phyloP scores from a whole-genome alignment of 2,113 vertebrate species.

The Leucoraja erinaceus region DNA sequence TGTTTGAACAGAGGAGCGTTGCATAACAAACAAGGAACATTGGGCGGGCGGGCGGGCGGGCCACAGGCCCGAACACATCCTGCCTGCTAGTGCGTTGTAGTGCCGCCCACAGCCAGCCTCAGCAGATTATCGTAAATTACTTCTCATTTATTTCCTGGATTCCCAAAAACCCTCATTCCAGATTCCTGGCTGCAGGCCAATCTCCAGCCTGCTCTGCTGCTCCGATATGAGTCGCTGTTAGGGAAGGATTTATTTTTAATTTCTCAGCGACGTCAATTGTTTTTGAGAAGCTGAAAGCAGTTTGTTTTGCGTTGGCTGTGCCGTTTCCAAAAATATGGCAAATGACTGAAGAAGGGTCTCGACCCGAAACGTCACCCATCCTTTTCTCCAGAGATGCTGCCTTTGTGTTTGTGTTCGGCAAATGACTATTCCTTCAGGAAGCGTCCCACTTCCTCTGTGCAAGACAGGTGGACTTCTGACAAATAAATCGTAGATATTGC shows the following conservation, averaged over 20 bases:
- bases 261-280: neutral
- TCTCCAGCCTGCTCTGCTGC: neutral
- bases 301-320: too few species aligned
- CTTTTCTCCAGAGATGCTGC: too few species aligned
- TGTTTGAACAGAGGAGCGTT: neutral
- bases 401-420: too few species aligned
- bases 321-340: too few species aligned
- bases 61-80: slow-evolving; percentile 14
- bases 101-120: slow-evolving; percentile 12
- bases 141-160: neutral
- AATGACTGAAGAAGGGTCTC: too few species aligned
- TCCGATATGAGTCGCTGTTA: neutral
- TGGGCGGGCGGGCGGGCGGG: too few species aligned
- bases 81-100: neutral
- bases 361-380: too few species aligned
- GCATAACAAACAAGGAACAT: slow-evolving; percentile 10
- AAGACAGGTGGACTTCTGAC: too few species aligned
- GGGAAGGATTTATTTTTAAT: neutral
- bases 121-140: slow-evolving; percentile 8
- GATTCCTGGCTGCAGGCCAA: neutral
- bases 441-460: too few species aligned
- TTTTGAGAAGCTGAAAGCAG: neutral
- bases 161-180: neutral
- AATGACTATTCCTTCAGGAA: too few species aligned
- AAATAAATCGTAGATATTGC: too few species aligned